These are phyloP conservation scores for Eulemur coronatus DNA, from an alignment of 2,797 vertebrate species.

Conservation along the genomic window DNA sequence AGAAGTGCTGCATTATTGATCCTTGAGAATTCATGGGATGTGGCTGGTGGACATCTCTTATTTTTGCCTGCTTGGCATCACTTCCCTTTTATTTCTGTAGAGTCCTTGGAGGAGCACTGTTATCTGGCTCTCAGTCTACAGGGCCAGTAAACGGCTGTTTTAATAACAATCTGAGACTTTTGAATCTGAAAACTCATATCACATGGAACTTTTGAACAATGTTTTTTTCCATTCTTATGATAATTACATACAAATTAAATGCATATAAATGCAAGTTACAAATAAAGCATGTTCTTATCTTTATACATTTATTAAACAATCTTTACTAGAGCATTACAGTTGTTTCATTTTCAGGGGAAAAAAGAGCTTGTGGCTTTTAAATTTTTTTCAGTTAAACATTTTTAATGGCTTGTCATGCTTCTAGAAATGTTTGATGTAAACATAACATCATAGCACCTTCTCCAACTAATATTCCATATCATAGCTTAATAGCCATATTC, in stretches of 20 bases:
- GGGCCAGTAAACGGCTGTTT: not conserved
- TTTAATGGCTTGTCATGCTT: not conserved
- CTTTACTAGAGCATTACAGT: not conserved
- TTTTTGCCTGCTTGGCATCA: not conserved
- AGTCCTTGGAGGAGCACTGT: not conserved
- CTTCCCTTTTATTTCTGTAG: not conserved
- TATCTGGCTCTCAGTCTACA: not conserved
- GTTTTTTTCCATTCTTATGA: conserved; percentile 49
- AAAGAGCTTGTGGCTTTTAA: not conserved
- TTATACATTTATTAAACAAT: conserved; percentile 6
- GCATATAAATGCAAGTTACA: conserved; percentile 67
- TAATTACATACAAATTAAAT: conserved; percentile 66
- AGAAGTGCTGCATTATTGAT: not conserved
- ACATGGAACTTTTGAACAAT: conserved; percentile 40
- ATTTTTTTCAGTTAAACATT: not conserved
- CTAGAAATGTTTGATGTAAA: not conserved
- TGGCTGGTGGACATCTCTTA: not conserved
- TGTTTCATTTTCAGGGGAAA: conserved; percentile 38
- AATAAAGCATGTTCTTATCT: not conserved
- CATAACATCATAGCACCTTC: not conserved
- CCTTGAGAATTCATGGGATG: not conserved
- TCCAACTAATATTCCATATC: not conserved
- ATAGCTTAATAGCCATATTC: not conserved
- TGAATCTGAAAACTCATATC: conserved; percentile 57
- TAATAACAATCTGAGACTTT: conserved; percentile 62